These are phyloP conservation scores for Pandion haliaetus DNA, from an alignment of 2,113 vertebrate genomes.

Conservation along the genomic window DNA sequence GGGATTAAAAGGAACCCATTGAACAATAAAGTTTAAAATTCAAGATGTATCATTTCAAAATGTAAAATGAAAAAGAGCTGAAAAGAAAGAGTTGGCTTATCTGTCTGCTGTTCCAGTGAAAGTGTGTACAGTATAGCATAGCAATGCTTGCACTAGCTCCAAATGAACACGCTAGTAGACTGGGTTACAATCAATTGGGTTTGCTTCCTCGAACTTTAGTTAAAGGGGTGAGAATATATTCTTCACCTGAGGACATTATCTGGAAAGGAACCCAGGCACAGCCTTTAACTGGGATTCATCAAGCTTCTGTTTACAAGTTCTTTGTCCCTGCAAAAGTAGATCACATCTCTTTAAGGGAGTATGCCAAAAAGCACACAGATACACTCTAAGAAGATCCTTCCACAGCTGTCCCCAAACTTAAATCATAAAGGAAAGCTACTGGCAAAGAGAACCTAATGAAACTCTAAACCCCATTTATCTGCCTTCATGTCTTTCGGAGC, in stretches of 20 bases:
- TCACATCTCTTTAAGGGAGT: neutral
- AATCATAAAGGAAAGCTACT: neutral
- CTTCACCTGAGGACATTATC: neutral
- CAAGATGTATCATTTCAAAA: neutral
- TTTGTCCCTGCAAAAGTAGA: neutral
- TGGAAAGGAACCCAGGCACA: neutral
- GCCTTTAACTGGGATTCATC: neutral
- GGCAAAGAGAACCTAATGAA: neutral
- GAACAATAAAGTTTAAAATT: neutral
- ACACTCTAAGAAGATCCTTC: neutral
- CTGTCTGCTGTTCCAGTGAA: neutral
- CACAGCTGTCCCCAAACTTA: neutral
- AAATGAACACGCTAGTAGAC: neutral
- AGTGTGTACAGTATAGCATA: fast-evolving
- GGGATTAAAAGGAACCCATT: neutral
- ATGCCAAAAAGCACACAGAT: neutral
- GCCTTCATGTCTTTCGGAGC: neutral
- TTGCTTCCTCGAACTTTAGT: neutral
- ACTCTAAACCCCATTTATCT: neutral
- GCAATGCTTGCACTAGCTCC: neutral
- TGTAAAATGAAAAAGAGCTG: neutral
- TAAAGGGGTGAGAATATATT: neutral
- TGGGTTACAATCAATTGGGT: neutral
- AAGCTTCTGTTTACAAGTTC: neutral
- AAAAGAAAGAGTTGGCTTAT: neutral